Base-by-base conservation (phyloP, 2,113 vertebrate genomes). In the Chamaea fasciata region DNA sequence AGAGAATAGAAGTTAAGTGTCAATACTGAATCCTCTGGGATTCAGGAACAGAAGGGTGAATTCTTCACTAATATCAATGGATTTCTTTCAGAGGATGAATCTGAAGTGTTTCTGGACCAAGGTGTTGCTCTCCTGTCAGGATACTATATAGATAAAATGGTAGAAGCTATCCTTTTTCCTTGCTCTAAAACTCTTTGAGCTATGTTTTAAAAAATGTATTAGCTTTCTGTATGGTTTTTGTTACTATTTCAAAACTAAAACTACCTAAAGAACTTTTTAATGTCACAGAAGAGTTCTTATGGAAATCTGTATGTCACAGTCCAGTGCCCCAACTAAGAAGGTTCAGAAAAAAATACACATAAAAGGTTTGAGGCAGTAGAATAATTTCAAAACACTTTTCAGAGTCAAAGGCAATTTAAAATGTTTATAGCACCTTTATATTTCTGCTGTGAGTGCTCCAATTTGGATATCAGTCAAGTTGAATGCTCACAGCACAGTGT, bases 391-490 rank as follows among this genome's bases (percentile, higher is more conserved):
- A 92, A 94, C 44, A 86, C 49, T 94, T 92, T 93, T 78, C 77
- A 83, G 88, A 86, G 70, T 62, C 68, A 88, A 93, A 92, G 91
- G 77, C 83, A 93, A 94, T 95, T 96, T 83, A 56, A 96, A 96
- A 96, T 56, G 70, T 90, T 94, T 97, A 85, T 89, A 83, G 49
- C 47, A 73, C 42, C 50, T 97, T 91, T 91, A 41, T 87, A 92
- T 96, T 97, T 94, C 97, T 91, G 93, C 64, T 91, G 35, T 83
- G 89, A 87, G 89, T 70, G 37, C 46, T 92, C 80, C 71, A 87
- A 64, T 90, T 88, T 94, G 17, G 55, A 46, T 96, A 91, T 69
- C 93, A 96, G 83, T 95, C n/a, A 75, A 79, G 70, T 21, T 90
- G 39, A 87, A 84, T 81, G 83, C 42, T 92, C 37, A 77, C 47